Base-by-base conservation (phyloP, 2,888 invertebrate species). In the Magallana nippona region DNA sequence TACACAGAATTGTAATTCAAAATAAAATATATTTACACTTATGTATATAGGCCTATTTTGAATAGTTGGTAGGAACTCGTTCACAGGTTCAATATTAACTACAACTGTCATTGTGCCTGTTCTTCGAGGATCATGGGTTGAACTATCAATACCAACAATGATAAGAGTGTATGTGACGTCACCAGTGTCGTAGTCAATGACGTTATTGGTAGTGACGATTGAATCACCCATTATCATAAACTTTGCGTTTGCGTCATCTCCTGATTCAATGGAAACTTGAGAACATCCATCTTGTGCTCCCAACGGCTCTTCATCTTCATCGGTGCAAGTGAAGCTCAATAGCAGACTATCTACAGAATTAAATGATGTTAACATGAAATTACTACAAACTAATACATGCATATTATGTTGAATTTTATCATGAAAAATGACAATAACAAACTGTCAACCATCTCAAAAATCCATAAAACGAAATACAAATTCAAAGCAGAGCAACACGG, bases 171-270 rank as follows among this genome's bases (percentile, higher is more conserved):
- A 71, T 1, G 13, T 32, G 27, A 32, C 15, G 71, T 71, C 71
- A 71, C 71, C 71, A 32, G 71, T 71, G 32, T 71, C 71, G 71
- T 71, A 71, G 32, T 71, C 71, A 27, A 71, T 71, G 71, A 71
- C 71, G 71, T 71, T 71, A 3, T 22, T 71, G 13, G 71, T 71
- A 27, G 71, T 71, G 2, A 27, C 15, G 15, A 71, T 71, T 32
- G 60, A 19, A 60, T 13, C 71, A 71, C 32, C 15, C 15, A 27
- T 2, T 27, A 13, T 32, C 19, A 15, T 71, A 71, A 71, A 71
- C 13, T 71, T 71, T 1, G 11, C 27, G 8, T 13, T 5, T 0
- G 71, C 22, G 32, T 71, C 71, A 27, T 71, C 71, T 27, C 71
- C 71, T 27, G 71, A 71, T 10, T 15, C 22, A 27, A 71, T 32